Conservation (phyloP, 2,113 vertebrate species). For the Campylomormyrus numenius region DNA sequence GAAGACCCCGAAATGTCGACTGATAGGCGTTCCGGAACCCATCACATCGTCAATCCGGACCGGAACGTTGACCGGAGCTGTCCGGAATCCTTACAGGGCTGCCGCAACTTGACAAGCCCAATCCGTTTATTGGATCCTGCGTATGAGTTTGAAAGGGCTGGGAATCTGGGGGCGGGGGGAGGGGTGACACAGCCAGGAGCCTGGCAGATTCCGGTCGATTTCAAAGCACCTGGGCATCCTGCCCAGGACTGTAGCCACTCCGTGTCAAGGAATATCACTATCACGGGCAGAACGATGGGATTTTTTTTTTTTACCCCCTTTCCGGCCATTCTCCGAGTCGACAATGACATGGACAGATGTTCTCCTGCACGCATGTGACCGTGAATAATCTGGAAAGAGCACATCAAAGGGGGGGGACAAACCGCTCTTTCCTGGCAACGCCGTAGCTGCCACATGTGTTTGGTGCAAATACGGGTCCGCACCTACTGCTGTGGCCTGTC, state of each 20-base stretch:
- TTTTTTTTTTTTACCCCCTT: background rate
- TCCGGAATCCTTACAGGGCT: background rate
- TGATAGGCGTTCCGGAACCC: background rate
- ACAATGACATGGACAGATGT: slow-evolving; percentile 5
- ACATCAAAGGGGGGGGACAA: background rate
- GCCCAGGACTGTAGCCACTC: background rate
- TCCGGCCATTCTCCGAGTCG: background rate
- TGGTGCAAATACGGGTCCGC: background rate
- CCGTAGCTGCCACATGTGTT: background rate
- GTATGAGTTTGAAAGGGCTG: background rate
- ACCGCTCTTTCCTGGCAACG: background rate
- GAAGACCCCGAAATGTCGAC: background rate
- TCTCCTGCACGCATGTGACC: background rate
- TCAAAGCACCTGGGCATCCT: background rate
- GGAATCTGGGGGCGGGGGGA: background rate
- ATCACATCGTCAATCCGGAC: background rate
- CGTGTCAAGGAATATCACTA: background rate
- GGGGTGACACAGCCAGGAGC: background rate
- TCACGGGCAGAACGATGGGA: background rate
- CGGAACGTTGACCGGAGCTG: background rate
- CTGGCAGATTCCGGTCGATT: background rate
- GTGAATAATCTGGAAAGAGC: background rate
- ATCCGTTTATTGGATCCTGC: background rate
- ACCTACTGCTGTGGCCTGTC: background rate
- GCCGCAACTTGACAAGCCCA: background rate